Conservation (phyloP, 2,888 invertebrate species). For the Eilema sororculum region DNA sequence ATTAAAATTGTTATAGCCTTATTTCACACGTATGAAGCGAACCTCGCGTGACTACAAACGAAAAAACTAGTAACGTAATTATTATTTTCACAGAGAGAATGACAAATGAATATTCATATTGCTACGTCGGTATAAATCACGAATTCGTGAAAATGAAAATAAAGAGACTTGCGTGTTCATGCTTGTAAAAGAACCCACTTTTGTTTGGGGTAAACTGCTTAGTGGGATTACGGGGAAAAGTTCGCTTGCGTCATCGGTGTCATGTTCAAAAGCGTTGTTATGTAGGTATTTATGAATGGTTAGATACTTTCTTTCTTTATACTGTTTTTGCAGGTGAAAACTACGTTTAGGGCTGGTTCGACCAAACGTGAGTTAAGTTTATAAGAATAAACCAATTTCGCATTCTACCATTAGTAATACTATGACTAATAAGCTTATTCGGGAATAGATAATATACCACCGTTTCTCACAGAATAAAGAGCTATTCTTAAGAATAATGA, state of each 20-base stretch:
- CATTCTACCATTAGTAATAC: no score
- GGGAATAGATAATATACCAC: no score
- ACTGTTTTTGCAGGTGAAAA: no score
- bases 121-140: conserved; percentile 15
- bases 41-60: conserved; percentile 15
- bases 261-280: not conserved
- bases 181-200: conserved; percentile 4
- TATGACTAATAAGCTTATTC: no score
- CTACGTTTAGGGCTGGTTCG: no score
- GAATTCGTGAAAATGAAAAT: conserved; percentile 13
- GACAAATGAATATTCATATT: conserved; percentile 20
- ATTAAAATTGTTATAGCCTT: not conserved
- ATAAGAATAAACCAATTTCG: no score
- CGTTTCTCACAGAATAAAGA: no score
- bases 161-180: conserved; percentile 16
- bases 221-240: not conserved
- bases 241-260: not conserved
- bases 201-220: not conserved
- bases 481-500: no score
- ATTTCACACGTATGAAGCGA: not conserved
- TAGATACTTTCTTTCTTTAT: not conserved
- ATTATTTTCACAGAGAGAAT: conserved; percentile 9
- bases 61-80: conserved; percentile 13
- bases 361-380: no score
- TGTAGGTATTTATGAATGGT: not conserved